phyloP scores from a whole-genome alignment of 2,888 invertebrate genomes.

The Orthosia gothica region DNA sequence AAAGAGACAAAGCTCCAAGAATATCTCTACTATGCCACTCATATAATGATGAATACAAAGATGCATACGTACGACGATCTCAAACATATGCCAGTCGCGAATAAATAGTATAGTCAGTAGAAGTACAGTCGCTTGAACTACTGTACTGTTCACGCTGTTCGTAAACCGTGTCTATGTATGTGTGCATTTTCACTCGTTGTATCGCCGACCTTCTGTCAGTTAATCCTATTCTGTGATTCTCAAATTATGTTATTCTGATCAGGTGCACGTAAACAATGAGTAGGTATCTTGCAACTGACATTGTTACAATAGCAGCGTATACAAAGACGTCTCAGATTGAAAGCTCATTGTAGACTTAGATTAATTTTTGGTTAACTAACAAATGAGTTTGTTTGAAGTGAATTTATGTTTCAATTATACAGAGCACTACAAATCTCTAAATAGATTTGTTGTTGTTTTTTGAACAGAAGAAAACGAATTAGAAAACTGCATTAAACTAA shows the following conservation, averaged over 20 bases:
- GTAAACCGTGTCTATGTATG: background rate
- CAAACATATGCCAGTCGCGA: background rate
- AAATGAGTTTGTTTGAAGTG: constrained; percentile 5
- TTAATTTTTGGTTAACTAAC: background rate
- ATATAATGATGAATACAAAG: too few relatives aligned
- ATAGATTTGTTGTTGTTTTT: background rate
- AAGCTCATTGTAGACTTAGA: background rate
- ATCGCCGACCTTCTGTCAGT: background rate
- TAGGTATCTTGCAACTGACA: background rate
- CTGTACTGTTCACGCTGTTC: too few relatives aligned
- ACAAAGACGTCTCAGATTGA: background rate
- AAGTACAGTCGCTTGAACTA: background rate
- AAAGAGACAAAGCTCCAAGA: too few relatives aligned
- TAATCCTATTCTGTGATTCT: background rate
- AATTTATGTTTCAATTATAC: constrained; percentile 24
- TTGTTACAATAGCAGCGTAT: background rate
- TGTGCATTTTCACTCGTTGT: background rate
- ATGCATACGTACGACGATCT: background rate
- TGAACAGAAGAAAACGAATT: background rate
- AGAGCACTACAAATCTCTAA: too few relatives aligned
- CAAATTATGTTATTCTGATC: background rate
- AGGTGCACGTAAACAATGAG: constrained; percentile 6
- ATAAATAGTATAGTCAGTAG: too few relatives aligned
- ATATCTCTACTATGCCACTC: too few relatives aligned
- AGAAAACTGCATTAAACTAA: background rate